A percentile compares a stretch with the other conserved stretches of the same genome.
These are phyloP conservation scores for Hesperophylax magnus DNA, from an alignment of 1,140 invertebrate species.

Conservation along the genomic window DNA sequence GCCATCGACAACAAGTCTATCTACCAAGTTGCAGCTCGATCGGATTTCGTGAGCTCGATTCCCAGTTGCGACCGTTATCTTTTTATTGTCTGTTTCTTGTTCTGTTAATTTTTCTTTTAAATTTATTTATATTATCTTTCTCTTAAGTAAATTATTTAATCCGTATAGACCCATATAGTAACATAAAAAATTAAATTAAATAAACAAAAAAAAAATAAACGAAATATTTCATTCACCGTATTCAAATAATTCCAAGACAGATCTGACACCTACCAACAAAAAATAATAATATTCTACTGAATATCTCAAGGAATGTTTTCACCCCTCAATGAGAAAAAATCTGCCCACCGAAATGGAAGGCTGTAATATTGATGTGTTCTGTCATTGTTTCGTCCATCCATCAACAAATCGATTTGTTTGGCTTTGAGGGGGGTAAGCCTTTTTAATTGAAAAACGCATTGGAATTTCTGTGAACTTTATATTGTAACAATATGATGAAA, in stretches of 20 bases:
- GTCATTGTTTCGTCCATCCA: constrained; percentile 46
- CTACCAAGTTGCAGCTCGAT: no score
- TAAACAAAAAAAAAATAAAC: no score
- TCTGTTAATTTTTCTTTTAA: no score
- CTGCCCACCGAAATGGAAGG: constrained; percentile 19
- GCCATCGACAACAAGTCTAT: no score
- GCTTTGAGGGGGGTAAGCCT: constrained; percentile 26
- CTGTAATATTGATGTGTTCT: constrained; percentile 44
- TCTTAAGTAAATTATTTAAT: no score
- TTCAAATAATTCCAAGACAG: neutral
- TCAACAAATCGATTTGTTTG: constrained; percentile 46
- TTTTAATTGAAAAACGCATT: constrained; percentile 38
- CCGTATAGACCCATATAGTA: no score
- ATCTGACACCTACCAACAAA: neutral
- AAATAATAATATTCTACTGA: neutral
- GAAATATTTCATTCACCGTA: neutral
- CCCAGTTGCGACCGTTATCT: no score
- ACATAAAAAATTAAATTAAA: no score
- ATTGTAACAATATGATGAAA: no score
- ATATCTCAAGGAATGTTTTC: neutral
- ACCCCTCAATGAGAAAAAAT: constrained; percentile 14
- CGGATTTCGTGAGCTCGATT: no score
- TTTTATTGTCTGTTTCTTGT: no score
- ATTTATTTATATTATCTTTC: no score
- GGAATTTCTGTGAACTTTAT: neutral